Evolutionary conservation across 2,797 vertebrate species (phyloP).

Genomic region (Crax fasciolata): DNA sequence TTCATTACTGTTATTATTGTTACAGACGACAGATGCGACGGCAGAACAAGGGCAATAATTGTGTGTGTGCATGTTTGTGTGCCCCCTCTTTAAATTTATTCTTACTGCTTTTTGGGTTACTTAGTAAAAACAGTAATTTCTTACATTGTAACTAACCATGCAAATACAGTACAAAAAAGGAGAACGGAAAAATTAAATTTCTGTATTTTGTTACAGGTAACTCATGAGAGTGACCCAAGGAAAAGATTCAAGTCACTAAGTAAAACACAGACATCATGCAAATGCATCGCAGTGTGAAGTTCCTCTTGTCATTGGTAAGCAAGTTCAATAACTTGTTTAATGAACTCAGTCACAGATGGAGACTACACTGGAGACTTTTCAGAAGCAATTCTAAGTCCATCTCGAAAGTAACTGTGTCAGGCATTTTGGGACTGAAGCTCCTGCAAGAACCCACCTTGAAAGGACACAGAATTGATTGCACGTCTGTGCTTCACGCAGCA

Average conservation of each 20-base stretch:
- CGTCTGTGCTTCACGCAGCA: fast-evolving
- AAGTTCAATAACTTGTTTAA: slow-evolving; percentile 37
- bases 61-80: neutral
- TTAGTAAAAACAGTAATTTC: neutral
- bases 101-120: neutral
- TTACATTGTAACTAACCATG: neutral
- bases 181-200: neutral
- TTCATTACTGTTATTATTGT: neutral
- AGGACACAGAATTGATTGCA: neutral
- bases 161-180: neutral
- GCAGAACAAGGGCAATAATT: neutral
- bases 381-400: neutral
- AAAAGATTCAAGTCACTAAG: neutral
- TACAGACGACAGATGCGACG: neutral
- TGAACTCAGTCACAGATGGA: slow-evolving; percentile 36
- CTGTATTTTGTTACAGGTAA: neutral
- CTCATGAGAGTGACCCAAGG: neutral
- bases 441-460: neutral
- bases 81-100: neutral
- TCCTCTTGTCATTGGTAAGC: slow-evolving; percentile 1
- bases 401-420: neutral
- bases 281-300: neutral
- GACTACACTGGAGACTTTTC: slow-evolving; percentile 4
- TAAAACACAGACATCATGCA: slow-evolving; percentile 12
- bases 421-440: neutral